phyloP scores from a whole-genome alignment of 2,797 vertebrate genomes.

The Macropodus opercularis region DNA sequence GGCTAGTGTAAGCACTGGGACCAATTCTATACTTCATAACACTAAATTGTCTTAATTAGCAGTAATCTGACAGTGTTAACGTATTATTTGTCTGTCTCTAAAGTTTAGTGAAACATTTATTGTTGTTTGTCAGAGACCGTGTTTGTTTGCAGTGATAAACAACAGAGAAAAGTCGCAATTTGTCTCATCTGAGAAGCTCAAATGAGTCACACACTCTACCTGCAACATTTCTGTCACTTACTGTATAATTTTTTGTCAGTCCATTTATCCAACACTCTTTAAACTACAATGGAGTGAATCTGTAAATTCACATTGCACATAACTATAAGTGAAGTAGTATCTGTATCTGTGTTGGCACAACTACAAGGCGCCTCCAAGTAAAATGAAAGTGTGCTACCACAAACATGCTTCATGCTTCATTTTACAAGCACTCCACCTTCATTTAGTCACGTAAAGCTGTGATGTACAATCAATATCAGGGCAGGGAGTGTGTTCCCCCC shows the following conservation, averaged over 20 bases:
- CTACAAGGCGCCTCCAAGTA: too few species aligned
- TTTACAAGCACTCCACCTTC: too few species aligned
- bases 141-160: neutral
- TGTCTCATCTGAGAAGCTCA: neutral
- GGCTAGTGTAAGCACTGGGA: too few species aligned
- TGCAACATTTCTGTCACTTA: neutral
- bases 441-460: constrained; percentile 36
- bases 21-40: too few species aligned
- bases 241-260: neutral
- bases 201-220: neutral
- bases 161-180: neutral
- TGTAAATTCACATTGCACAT: too few species aligned
- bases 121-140: neutral
- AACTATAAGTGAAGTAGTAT: too few species aligned
- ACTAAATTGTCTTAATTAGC: too few species aligned
- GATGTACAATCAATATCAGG: constrained; percentile 45
- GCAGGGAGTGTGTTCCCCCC: constrained; percentile 14
- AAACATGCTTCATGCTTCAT: too few species aligned
- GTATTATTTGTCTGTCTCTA: neutral
- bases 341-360: too few species aligned
- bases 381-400: too few species aligned
- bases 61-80: too few species aligned
- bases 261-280: neutral
- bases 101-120: neutral
- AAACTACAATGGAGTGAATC: neutral